Percentiles rank a stretch among this genome's conserved stretches.
Evolutionary conservation across 2,797 vertebrate species (phyloP).

Genomic region (Bufotes viridis): DNA sequence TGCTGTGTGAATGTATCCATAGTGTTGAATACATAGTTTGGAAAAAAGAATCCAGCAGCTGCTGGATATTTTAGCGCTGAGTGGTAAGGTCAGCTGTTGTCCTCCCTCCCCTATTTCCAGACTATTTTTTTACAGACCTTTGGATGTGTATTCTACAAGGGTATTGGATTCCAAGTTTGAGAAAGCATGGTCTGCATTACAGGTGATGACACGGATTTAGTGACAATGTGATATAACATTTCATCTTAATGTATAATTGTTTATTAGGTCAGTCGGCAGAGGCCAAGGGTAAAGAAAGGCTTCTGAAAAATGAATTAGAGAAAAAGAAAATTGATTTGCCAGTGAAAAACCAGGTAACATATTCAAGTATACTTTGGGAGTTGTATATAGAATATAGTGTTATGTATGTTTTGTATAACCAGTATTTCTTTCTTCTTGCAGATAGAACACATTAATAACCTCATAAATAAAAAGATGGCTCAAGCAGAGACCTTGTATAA

Average conservation of each 20-base stretch:
- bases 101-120: no score
- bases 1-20: no score
- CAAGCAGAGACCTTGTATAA: conserved; percentile 72
- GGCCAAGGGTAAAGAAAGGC: conserved; percentile 72
- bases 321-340: conserved; percentile 72
- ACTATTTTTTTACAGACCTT: no score
- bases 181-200: no score
- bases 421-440: conserved; percentile 61
- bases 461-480: conserved; percentile 71
- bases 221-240: neutral
- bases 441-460: conserved; percentile 73
- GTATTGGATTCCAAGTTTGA: no score
- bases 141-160: no score
- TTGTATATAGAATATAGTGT: neutral
- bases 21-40: no score
- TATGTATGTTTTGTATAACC: neutral
- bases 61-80: no score
- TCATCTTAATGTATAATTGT: conserved; percentile 18
- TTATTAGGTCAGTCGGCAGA: conserved; percentile 73
- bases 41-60: no score
- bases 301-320: conserved; percentile 72
- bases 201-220: neutral
- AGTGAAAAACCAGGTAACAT: conserved; percentile 69
- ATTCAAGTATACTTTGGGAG: neutral
- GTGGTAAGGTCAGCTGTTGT: no score